Evolutionary conservation across 2,113 vertebrate genomes (phyloP).

Genomic region (Mesembrinibis cayennensis): DNA sequence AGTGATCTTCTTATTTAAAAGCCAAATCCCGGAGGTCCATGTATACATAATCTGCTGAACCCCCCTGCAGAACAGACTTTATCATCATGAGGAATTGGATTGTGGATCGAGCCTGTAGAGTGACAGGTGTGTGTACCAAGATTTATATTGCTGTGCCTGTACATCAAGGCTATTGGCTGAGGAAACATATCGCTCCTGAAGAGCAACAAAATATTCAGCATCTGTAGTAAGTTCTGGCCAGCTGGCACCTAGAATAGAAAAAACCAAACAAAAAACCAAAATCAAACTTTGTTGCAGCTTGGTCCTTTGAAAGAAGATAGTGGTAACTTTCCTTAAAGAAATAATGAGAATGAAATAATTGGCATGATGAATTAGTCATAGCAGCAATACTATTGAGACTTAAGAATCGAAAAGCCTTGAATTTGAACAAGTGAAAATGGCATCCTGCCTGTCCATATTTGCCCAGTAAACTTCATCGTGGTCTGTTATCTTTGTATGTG

Average conservation of each 20-base stretch:
- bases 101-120: not conserved
- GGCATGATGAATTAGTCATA: not conserved
- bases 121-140: not conserved
- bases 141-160: not conserved
- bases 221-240: not conserved
- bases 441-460: not conserved
- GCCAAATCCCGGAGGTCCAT: not conserved
- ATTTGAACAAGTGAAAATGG: not conserved
- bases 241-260: not conserved
- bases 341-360: not conserved
- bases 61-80: not conserved
- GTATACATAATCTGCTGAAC: not conserved
- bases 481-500: not conserved
- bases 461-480: not conserved
- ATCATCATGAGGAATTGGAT: not conserved
- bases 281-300: not conserved
- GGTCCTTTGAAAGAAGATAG: not conserved
- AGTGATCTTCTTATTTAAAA: not conserved
- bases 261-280: not conserved
- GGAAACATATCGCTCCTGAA: not conserved
- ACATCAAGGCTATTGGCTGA: not conserved
- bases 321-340: not conserved
- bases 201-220: not conserved
- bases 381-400: not conserved
- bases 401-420: not conserved